Evolutionary conservation across 2,113 vertebrate genomes (phyloP), one percentile per base, ranked within the genome.

Genomic region (Aix galericulata): DNA sequence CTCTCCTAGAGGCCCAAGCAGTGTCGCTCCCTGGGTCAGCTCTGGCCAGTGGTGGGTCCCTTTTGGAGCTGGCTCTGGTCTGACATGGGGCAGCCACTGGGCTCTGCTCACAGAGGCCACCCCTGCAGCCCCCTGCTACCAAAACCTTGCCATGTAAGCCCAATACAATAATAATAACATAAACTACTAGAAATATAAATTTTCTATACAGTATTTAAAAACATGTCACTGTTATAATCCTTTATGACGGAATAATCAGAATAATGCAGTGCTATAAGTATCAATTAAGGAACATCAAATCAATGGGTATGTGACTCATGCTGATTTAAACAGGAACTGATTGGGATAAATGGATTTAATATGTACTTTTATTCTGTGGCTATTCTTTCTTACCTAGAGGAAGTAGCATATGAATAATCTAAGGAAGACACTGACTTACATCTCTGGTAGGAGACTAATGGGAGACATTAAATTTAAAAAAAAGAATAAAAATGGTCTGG

Each of bases 281-380:
- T 94, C 97, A 98, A 96, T 98, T 98, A 98, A 97, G 95, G 97
- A 97, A 92, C 96, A 96, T 97, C 91, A 95, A 97, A 98, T 98
- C 96, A 97, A 75, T 97, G 96, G 91, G 80, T 89, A 80, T 93
- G 91, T 92, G 94, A 86, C 90, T 92, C 91, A 76, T 42, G 58
- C 97, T 97, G 95, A 97, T 97, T 98, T 96, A 96, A 97, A 97
- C 46, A 69, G 93, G 93, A 94, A 50, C 93, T 97, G 97, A 98
- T 98, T 97, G 95, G 97, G 98, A 97, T 98, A 96, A 97, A 97
- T 97, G 96, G 95, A 94, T 97, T 98, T 98, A 97, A 97, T 97
- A 95, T 91, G 72, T 97, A 95, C 94, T 96, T 98, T 93, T 96
- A 97, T 91, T 97, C 95, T 95, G 94, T 96, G 97, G 95, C 94